phyloP scores from a whole-genome alignment of 2,797 vertebrate genomes.

The Centropyge bicolor region DNA sequence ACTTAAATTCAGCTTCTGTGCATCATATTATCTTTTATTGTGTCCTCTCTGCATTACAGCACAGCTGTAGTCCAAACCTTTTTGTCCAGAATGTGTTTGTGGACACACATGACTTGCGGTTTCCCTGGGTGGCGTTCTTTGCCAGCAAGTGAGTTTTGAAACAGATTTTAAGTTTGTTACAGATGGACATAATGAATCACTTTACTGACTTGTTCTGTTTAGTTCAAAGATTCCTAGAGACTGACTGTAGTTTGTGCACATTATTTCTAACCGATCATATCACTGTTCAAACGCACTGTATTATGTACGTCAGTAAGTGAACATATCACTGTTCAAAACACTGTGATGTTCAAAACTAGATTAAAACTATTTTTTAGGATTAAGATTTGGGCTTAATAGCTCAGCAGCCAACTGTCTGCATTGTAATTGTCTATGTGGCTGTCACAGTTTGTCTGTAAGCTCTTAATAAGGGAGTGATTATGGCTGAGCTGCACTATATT shows the following conservation, averaged over 20 bases:
- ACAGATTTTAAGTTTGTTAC: background rate
- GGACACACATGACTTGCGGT: conserved; percentile 96
- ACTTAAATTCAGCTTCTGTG: background rate
- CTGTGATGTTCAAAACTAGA: background rate
- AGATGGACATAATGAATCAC: no score
- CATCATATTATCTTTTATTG: background rate
- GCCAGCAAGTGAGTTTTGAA: conserved; percentile 95
- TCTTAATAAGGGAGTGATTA: no score
- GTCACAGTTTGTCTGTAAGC: background rate
- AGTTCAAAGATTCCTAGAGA: no score
- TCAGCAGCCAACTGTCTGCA: background rate
- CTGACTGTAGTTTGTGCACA: no score
- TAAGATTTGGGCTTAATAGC: no score
- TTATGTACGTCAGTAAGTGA: no score
- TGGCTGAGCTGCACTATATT: background rate
- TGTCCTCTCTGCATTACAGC: conserved; percentile 83
- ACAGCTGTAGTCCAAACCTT: conserved; percentile 98
- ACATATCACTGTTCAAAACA: no score
- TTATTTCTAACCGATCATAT: no score
- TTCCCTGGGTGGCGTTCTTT: conserved; percentile 99
- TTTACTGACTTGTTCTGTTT: no score
- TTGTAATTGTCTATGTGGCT: background rate
- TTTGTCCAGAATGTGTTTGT: conserved; percentile 99
- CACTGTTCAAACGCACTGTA: no score
- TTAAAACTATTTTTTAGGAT: background rate